Conservation (phyloP, 23 tunicate species). For the Styela plicata region DNA sequence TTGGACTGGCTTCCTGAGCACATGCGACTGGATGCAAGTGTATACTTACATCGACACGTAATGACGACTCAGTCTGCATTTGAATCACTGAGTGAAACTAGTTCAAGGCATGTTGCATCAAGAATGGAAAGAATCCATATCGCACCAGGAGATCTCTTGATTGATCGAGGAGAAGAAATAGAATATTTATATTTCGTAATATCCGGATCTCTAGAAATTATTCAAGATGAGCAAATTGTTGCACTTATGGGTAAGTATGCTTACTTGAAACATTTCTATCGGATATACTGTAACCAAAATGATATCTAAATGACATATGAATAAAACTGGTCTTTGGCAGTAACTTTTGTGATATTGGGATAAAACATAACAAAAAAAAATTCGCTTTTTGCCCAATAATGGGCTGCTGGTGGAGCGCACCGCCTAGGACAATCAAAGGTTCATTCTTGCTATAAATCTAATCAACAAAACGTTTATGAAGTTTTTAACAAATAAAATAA, state of each 20-base stretch:
- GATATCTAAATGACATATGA: too few relatives aligned
- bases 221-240: conserved; percentile 31
- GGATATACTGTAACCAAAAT: too few relatives aligned
- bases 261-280: too few relatives aligned
- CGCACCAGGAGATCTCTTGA: conserved; percentile 68
- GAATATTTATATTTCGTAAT: conserved; percentile 46
- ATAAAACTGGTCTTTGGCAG: too few relatives aligned
- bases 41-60: conserved; percentile 38
- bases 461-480: too few relatives aligned
- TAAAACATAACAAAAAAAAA: too few relatives aligned
- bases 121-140: conserved; percentile 34
- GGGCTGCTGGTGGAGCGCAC: too few relatives aligned
- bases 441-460: too few relatives aligned
- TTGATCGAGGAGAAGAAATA: conserved; percentile 50
- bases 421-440: too few relatives aligned
- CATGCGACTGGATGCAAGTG: conserved; percentile 56
- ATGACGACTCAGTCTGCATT: conserved; percentile 46
- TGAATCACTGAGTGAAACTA: conserved; percentile 19
- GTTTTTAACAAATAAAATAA: too few relatives aligned
- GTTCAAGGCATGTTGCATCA: conserved; percentile 38
- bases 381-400: too few relatives aligned
- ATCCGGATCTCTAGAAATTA: conserved; percentile 64
- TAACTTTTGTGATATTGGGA: too few relatives aligned
- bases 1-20: conserved; percentile 58
- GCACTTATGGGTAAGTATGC: conserved; percentile 49